A percentile compares a stretch with the other conserved stretches of the same genome.
phyloP scores from a whole-genome alignment of 2,113 vertebrate species.

The Pristiophorus japonicus region DNA sequence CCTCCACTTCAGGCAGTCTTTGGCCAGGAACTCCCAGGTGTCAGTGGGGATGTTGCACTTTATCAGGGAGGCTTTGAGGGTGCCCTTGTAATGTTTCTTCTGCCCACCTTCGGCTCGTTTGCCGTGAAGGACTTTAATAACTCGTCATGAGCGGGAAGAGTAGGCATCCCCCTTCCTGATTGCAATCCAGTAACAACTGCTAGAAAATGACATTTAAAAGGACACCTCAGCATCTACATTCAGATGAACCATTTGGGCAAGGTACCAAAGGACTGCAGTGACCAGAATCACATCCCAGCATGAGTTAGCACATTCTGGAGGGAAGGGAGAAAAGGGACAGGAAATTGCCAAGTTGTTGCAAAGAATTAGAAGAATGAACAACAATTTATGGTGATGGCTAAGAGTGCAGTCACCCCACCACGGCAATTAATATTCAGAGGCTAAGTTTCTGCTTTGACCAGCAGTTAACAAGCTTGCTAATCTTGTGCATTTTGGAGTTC shows the following conservation, averaged over 20 bases:
- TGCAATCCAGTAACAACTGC: neutral
- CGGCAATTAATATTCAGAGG: conserved; percentile 7
- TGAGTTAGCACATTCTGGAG: neutral
- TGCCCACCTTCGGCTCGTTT: too few species aligned
- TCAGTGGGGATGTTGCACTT: too few species aligned
- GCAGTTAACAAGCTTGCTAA: neutral
- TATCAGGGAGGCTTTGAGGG: too few species aligned
- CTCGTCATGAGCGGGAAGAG: neutral
- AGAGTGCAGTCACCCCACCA: conserved; percentile 2
- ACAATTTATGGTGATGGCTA: neutral
- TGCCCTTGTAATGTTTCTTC: too few species aligned
- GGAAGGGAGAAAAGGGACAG: neutral
- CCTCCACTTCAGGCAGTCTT: too few species aligned
- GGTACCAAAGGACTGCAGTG: neutral
- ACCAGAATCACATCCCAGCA: neutral
- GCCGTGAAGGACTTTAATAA: too few species aligned
- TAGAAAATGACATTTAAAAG: neutral
- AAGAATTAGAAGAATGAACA: neutral
- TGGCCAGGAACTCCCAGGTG: too few species aligned
- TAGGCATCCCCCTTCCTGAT: neutral
- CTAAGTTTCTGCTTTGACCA: conserved; percentile 22
- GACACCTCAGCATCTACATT: neutral
- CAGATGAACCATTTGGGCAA: neutral
- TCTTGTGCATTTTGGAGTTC: neutral
- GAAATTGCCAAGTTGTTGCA: neutral